Evolutionary conservation across 1,140 invertebrate species (phyloP), one percentile per base, ranked within the genome.

Genomic region (Scaptodrosophila lebanonensis): DNA sequence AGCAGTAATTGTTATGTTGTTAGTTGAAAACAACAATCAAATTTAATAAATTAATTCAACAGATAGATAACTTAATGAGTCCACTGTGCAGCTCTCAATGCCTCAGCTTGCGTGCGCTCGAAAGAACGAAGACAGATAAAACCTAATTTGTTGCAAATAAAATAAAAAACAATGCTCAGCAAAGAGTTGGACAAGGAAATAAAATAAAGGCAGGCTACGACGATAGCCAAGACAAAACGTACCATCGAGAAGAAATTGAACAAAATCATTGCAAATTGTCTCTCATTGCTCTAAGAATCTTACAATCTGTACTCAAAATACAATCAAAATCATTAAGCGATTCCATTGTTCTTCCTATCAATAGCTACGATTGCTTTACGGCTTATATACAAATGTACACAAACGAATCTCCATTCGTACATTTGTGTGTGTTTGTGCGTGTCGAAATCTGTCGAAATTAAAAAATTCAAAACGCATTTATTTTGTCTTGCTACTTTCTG

Each of bases 131-230:
- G 43, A 47, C 35, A 18, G 67, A 66, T 66, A 64, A 71, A 72
- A 66, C 62, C 72, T 65, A 76, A 76, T 77, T 77, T 67, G 54
- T 70, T 44, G 51, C 58, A 77, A 77, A 71, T 71, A 67, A 61
- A 69, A 76, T 66, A 76, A 70, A 70, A 38, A 66, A 57, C 51
- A 57, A 39, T 33, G 49, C 33, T n/a, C n/a, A n/a, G 30, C 1
- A 13, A 12, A 20, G 27, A 12, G 18, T 15, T 35, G 43, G 44
- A 60, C 36, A 47, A 54, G 61, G 44, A 45, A 57, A 18, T 25
- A 56, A 54, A 43, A 56, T 27, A 61, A 56, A 48, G 50, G 18
- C 27, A 39, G 35, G 17, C 39, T 29, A 53, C 32, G 35, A 35
- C 50, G n/a, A n/a, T n/a, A n/a, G n/a, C n/a, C 9, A 33, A 33